Evolutionary conservation across 1,140 invertebrate species (phyloP), one percentile per base, ranked within the genome.

Genomic region (Harpegnathos saltator): DNA sequence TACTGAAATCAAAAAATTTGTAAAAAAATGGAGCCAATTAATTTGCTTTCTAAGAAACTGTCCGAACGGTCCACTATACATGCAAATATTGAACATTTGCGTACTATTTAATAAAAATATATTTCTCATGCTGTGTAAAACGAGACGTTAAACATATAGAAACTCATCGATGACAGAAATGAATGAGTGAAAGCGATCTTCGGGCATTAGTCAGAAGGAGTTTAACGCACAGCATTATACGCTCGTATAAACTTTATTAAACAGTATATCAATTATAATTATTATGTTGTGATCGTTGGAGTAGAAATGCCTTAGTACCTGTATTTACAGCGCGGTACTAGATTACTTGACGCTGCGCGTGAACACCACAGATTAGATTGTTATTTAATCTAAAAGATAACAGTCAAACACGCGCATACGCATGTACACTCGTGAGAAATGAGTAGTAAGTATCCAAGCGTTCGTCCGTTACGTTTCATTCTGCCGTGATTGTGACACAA

Each of bases 231-330:
- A 11, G 38, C 26, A 29, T 33, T 1, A 52, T 33, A 54, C 33
- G 22, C 54, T 80, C 29, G 52, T 80, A 80, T 44, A 80, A 80
- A 80, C 58, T 80, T 80, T 80, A 80, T 78, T 78, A 78, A 69
- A 69, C 54, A 56, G 3, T 7, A 69, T 59, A 59, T 44, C 17
- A 58, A 69, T 56, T 77, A 77, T 77, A 65, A 77, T 63, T 50
- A 77, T 66, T 54, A 80, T 69, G 58, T 80, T 80, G 59, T 14
- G 63, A 68, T 54, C 24, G 14, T 14, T 24, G 38, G 48, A 33
- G 58, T 59, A 59, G 14, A 44, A 69, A 38, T 69, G n/a, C 48
- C 50, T 44, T 80, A 80, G 19, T 44, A 54, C 3, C 52, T 75
- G n/a, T 22, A 68, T 33, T 38, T 29, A 52, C 66, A 69, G 38